Base-by-base conservation (phyloP, 2,797 vertebrate genomes). In the Chelon labrosus region DNA sequence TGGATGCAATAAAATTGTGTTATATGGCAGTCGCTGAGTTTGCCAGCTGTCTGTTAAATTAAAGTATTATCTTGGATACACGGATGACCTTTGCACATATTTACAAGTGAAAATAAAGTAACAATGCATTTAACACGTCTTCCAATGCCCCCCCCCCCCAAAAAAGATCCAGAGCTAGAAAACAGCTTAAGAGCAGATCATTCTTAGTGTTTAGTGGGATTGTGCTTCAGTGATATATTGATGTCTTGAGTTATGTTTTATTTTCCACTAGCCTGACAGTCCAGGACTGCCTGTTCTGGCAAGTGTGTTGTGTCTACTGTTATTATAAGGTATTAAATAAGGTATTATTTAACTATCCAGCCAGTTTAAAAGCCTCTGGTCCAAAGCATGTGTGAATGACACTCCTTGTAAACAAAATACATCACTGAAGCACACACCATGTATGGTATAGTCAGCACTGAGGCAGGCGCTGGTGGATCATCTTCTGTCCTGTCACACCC, bases 1-100 rank as follows among this genome's bases (percentile, higher is more conserved):
- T 89, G 83, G 47, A 54, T 64, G 55, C 80, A 82, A 80, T 89
- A 85, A 87, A 88, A 75, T 6, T 61, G 55, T 61, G 59, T 51
- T 75, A 65, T 44, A 65, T 65, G 51, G 66, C 61, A 70, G 63
- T 58, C 42, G 50, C 16, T 67, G 11, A 37, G 60, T 78, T 73
- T 72, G 50, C 47, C 42, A 68, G 20, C 55, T 80, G 19, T 14
- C 4, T 37, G 69, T 16, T 42, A 63, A 68, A 59, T 60, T n/a
- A 35, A 51, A 17, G 31, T 11, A 57, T 42, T 59, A 57, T 27
- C 2, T 35, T 57, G 19, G 25, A 27, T 41, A 12, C 22, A 16
- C 61, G 38, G 8, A 47, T 5, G 13, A 17, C 11, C 3, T 31
- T 53, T 35, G 39, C 50, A 37, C 27, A 37, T 73, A 41, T 73